Conservation (phyloP, 2,797 vertebrate species). For the Pseudotriccus pelzelni region DNA sequence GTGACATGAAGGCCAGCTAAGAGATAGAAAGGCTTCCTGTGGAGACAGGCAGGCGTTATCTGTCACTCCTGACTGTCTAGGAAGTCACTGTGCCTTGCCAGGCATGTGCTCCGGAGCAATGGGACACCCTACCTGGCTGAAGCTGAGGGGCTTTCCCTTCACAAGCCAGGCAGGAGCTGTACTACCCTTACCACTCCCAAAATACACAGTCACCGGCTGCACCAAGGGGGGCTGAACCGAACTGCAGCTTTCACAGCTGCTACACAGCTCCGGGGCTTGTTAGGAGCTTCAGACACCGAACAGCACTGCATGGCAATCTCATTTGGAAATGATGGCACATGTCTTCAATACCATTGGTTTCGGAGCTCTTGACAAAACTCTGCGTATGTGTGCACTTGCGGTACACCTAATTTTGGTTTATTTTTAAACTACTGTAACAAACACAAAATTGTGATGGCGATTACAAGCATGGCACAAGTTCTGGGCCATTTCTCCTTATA, state of each 20-base stretch:
- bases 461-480: not conserved
- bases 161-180: not conserved
- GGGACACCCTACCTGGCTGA: accelerated
- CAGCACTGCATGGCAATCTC: not conserved
- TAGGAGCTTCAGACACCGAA: not conserved
- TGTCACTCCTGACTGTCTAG: not conserved
- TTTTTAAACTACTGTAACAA: not conserved
- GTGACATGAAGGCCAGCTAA: accelerated
- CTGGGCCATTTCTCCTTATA: not conserved
- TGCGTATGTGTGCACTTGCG: accelerated
- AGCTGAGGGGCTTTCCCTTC: not conserved
- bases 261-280: not conserved
- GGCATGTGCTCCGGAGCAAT: accelerated
- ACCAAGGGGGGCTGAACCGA: not conserved
- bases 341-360: accelerated
- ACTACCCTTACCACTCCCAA: not conserved
- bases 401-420: not conserved
- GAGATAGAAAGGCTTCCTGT: not conserved
- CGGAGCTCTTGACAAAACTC: not conserved
- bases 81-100: not conserved
- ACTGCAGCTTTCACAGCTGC: not conserved
- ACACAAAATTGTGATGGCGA: not conserved
- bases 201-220: accelerated
- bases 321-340: not conserved
- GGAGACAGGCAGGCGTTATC: not conserved